Evolutionary conservation across 92 coral and sea anemone species (phyloP).

Genomic region (Porites rus): DNA sequence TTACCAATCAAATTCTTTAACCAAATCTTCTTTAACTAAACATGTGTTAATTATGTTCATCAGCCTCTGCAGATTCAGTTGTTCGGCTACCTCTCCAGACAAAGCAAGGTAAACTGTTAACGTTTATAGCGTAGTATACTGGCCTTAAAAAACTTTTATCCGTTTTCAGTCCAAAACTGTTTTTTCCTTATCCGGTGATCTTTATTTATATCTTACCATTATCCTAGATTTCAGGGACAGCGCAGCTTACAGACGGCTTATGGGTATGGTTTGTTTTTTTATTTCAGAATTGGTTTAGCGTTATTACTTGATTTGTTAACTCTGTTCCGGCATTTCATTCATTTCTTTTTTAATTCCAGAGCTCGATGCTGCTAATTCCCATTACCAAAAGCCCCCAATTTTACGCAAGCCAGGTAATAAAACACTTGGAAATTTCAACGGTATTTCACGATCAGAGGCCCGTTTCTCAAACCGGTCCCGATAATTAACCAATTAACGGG

Average conservation of each 20-base stretch:
- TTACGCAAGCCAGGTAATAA: background rate
- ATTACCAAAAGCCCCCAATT: background rate
- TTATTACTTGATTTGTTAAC: background rate
- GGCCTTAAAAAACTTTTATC: background rate
- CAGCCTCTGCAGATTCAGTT: conserved; percentile 11
- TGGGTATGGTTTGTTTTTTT: conserved; percentile 3
- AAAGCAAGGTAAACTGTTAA: conserved; percentile 1
- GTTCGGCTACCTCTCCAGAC: background rate
- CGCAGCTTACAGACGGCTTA: conserved; percentile 26
- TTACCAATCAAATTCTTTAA: no score
- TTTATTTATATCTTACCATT: background rate
- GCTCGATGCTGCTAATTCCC: background rate
- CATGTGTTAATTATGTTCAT: background rate
- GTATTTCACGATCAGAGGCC: no score
- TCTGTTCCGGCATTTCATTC: background rate
- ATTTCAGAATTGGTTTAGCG: background rate
- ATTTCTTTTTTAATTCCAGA: background rate
- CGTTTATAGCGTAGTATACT: background rate
- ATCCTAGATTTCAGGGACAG: conserved; percentile 17
- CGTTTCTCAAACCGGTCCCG: no score
- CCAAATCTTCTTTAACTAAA: background rate
- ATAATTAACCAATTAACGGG: no score
- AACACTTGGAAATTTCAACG: no score
- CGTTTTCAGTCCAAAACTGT: background rate
- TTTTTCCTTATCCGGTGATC: background rate